phyloP scores from a whole-genome alignment of 2,113 vertebrate genomes.

The Boleophthalmus pectinirostris region DNA sequence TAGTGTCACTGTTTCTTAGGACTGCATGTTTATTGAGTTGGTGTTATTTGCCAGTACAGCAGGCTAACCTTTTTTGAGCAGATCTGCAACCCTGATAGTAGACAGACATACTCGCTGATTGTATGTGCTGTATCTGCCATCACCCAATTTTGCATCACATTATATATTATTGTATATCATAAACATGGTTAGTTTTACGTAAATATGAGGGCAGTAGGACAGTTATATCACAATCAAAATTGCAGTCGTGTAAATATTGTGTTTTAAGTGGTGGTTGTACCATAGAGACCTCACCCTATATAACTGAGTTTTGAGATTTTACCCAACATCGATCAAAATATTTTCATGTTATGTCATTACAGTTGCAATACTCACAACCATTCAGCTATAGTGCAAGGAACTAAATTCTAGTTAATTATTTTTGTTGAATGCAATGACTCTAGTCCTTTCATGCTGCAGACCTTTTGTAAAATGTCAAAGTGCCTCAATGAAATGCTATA shows the following conservation, averaged over 20 bases:
- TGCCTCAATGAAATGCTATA: conserved; percentile 38
- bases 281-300: no score
- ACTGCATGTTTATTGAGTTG: conserved; percentile 18
- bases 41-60: neutral
- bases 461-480: conserved; percentile 75
- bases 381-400: neutral
- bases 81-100: conserved; percentile 18
- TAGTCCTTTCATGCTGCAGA: conserved; percentile 48
- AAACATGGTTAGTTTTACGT: neutral
- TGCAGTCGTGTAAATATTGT: no score
- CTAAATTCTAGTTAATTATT: neutral
- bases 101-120: conserved; percentile 20
- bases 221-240: no score
- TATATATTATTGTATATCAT: neutral
- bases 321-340: no score
- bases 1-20: neutral
- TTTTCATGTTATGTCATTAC: no score
- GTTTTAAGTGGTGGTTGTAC: no score
- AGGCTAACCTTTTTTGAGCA: conserved; percentile 24
- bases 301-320: no score
- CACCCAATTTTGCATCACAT: neutral
- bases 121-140: conserved; percentile 17
- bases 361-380: no score
- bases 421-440: conserved; percentile 15
- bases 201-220: neutral